Conservation (phyloP, 1,140 invertebrate genomes). For the Babylonia areolata region DNA sequence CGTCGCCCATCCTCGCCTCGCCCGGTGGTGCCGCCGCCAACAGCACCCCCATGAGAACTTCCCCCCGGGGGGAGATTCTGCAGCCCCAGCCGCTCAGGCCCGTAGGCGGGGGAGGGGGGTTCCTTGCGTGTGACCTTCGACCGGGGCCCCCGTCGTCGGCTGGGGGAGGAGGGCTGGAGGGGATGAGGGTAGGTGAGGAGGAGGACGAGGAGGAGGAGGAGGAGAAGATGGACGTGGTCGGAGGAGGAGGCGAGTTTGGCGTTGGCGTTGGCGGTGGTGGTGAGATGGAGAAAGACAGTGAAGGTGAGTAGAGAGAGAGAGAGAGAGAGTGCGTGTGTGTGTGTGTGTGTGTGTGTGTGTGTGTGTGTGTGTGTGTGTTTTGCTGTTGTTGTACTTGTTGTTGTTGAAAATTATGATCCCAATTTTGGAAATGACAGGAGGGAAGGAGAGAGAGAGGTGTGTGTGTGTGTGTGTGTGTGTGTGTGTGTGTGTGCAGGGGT, state of each 20-base stretch:
- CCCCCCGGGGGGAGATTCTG: background rate
- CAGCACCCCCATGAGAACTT: background rate
- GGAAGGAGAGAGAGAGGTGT: too few relatives aligned
- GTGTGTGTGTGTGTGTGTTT: too few relatives aligned
- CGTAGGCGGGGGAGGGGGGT: background rate
- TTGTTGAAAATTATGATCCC: too few relatives aligned
- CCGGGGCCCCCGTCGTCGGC: background rate
- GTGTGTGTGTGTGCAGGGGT: too few relatives aligned
- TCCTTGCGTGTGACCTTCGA: background rate
- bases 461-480: too few relatives aligned
- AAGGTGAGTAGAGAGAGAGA: constrained; percentile 5
- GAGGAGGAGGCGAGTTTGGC: too few relatives aligned
- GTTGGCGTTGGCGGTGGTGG: too few relatives aligned
- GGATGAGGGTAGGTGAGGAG: background rate
- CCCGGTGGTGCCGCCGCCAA: background rate
- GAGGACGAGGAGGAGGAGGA: background rate
- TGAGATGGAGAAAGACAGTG: constrained; percentile 15
- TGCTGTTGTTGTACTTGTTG: too few relatives aligned
- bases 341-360: too few relatives aligned
- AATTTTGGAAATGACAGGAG: too few relatives aligned
- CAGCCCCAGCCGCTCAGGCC: background rate
- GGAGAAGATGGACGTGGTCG: background rate
- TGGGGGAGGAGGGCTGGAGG: background rate
- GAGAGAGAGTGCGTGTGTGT: too few relatives aligned
- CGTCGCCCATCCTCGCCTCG: background rate